Conservation (phyloP, 2,797 vertebrate species). For the Lophotriccus pileatus region DNA sequence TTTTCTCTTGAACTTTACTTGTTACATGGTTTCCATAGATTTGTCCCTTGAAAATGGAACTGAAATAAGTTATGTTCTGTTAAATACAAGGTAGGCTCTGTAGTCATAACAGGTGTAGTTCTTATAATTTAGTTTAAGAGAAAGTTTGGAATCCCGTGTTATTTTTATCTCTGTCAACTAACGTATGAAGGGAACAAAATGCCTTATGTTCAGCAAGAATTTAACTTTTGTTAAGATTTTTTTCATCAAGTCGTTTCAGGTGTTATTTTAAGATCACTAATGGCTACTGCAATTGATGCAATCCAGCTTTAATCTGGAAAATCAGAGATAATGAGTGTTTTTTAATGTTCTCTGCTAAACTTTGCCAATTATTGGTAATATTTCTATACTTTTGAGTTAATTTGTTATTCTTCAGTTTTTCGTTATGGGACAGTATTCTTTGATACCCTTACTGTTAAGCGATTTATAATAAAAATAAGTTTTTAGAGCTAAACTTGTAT, state of each 20-base stretch:
- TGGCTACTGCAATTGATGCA: background rate
- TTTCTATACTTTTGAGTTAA: background rate
- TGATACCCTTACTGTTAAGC: background rate
- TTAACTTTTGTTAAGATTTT: background rate
- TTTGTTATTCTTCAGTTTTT: background rate
- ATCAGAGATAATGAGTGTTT: background rate
- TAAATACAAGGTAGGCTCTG: background rate
- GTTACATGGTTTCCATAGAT: background rate
- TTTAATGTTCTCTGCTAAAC: background rate
- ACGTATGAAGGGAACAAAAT: background rate
- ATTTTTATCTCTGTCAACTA: background rate
- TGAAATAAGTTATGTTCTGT: background rate
- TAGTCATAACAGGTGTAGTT: background rate
- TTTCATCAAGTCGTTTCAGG: background rate
- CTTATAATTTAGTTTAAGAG: background rate
- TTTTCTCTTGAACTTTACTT: background rate
- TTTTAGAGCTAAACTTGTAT: background rate
- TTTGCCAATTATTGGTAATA: background rate
- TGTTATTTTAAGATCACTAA: background rate
- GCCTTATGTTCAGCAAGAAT: background rate
- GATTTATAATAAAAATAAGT: background rate
- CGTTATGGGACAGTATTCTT: background rate
- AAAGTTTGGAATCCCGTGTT: background rate
- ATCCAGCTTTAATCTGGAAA: background rate
- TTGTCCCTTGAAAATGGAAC: background rate